Base-by-base conservation (phyloP, 2,113 vertebrate genomes). In the Physeter macrocephalus region DNA sequence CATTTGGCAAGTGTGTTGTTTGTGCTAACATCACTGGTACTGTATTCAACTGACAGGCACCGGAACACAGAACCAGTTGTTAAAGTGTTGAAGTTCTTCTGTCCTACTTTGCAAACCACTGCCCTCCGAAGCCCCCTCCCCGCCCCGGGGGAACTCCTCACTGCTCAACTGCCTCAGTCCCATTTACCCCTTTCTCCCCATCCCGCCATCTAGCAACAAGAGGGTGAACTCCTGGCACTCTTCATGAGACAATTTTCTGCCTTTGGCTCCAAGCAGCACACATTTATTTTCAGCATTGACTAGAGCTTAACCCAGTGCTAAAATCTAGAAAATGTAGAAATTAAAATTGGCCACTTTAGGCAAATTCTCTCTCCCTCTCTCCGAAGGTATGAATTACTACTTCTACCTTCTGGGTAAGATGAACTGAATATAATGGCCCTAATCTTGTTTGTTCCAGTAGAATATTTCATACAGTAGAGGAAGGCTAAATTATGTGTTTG, bases 401-500 rank as follows among this genome's bases (percentile, higher is more conserved):
- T 93, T 78, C 86, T 90, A 41, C 95, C 83, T 96, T 69, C 85
- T 39, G 85, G 97, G 88, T 54, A n/a, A 93, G 84, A 84, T 8
- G 52, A 74, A 64, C 7, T 4, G 90, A 52, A 25, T 36, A 23
- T 21, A 81, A 90, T 23, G 61, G 69, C 74, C 6, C 14, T 1
- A n/a, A 34, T 87, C 74, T 78, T 67, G 59, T 93, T 92, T 81
- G 87, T 93, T 64, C 83, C 52, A 36, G 23, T 36, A 90, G 92
- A 90, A 43, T n/a, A 80, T 69, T 92, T 95, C 31, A 57, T 52
- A 15, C 0, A 8, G 43, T 6, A 62, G 62, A 92, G 86, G 64
- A 71, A 71, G 29, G 94, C 71, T 95, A 95, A 97, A 96, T 97
- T 95, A 93, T 52, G 39, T 93, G 92, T 96, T 97, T 83, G 75